These are phyloP conservation scores for Porphyrio hochstetteri DNA, from an alignment of 2,113 vertebrate genomes.

Conservation along the genomic window DNA sequence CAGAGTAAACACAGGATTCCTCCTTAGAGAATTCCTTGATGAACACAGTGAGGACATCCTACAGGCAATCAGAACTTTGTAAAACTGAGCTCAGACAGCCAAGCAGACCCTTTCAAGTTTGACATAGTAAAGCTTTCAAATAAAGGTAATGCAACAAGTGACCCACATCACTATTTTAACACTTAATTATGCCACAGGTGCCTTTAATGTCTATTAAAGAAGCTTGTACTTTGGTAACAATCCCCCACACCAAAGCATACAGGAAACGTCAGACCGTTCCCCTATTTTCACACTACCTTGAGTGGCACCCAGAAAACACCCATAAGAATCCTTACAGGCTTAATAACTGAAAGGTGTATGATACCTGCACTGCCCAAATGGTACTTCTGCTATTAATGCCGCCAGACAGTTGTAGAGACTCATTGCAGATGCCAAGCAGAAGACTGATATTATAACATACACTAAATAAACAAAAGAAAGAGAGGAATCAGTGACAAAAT, in stretches of 20 bases:
- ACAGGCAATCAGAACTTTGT: background rate
- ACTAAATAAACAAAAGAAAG: constrained; percentile 74
- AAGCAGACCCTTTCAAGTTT: background rate
- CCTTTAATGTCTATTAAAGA: background rate
- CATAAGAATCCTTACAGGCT: background rate
- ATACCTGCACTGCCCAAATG: constrained; percentile 85
- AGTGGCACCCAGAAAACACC: background rate
- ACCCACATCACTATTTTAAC: background rate
- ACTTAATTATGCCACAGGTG: background rate
- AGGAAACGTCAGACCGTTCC: background rate
- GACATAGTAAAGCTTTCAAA: background rate
- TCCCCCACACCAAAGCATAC: background rate
- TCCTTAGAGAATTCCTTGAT: background rate
- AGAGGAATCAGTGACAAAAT: background rate
- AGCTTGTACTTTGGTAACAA: background rate
- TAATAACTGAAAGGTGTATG: background rate
- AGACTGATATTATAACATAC: constrained; percentile 90
- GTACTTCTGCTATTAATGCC: constrained; percentile 80
- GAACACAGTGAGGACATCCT: background rate
- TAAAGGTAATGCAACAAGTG: background rate
- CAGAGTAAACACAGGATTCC: background rate
- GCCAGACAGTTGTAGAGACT: constrained; percentile 91
- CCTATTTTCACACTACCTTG: background rate
- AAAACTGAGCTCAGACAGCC: background rate
- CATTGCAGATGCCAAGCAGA: constrained; percentile 90